Base-by-base conservation (phyloP, 2,888 invertebrate genomes). In the Pinctada fucata region DNA sequence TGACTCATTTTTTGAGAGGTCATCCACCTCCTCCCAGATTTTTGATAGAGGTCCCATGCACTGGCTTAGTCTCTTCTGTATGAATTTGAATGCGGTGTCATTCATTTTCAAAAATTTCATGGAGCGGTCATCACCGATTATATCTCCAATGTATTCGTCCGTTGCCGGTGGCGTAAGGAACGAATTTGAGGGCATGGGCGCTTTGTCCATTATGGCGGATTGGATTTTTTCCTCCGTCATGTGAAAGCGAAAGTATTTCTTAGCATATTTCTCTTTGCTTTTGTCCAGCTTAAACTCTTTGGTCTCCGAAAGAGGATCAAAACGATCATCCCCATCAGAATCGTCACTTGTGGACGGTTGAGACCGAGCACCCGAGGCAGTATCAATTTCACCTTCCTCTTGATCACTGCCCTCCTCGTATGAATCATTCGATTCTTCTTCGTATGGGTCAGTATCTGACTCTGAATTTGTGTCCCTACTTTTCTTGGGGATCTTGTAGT, bases 1-100 rank as follows among this genome's bases (percentile, higher is more conserved):
- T 16, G 51, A 51, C 2, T 50, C 52, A 2, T n/a, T 52, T 5
- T 50, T 13, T 8, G 31, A 31, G 31, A 31, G 31, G 31, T 31
- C 31, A 13, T 71, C 71, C 0, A 71, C 6, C 52, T 71, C 71
- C 16, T 71, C 71, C 71, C 71, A 71, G 5, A 71, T 71, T 16
- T 52, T n/a, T 16, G 71, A 16, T n/a, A 71, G 52, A 31, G 71
- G 58, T 1, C 71, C 71, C 8, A 71, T 3, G 71, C 50, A 71
- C 45, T 10, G 49, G 8, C 51, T 16, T n/a, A 71, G 51, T 71
- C 45, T 52, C 13, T 71, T 71, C 52, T 50, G 71, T 10, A 71
- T 52, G 52, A 31, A n/a, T 71, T 71, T 71, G 16, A 71, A 51
- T 50, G 71, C 13, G 3, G 6, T 6, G 16, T 66, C 66, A 6